These are phyloP conservation scores for Cephus nigrinus DNA, from an alignment of 2,888 invertebrate genomes.

Conservation along the genomic window DNA sequence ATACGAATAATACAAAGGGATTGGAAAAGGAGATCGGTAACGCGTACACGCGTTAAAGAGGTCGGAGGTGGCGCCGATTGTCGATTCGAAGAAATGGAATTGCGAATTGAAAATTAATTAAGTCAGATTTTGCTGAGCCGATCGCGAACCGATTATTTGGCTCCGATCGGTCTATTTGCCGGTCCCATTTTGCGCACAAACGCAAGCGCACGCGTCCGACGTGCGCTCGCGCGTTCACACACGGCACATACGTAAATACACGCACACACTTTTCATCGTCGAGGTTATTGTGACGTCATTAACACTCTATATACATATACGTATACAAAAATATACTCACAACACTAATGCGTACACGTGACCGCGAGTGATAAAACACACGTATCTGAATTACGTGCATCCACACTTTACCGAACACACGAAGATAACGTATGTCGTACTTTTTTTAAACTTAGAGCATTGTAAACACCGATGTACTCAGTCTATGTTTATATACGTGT, in stretches of 20 bases:
- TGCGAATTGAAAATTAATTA: conserved; percentile 1
- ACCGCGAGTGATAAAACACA: background rate
- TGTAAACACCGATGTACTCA: conserved; percentile 63
- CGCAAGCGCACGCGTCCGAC: background rate
- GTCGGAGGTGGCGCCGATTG: background rate
- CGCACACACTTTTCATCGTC: background rate
- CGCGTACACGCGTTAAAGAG: background rate
- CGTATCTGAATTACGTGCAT: background rate
- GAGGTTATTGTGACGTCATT: background rate
- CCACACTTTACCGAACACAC: background rate
- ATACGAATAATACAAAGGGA: background rate
- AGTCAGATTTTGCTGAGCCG: background rate
- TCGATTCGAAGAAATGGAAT: background rate
- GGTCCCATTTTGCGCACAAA: background rate
- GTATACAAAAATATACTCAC: background rate
- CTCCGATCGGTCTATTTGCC: background rate
- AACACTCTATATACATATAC: background rate
- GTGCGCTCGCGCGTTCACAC: conserved; percentile 5
- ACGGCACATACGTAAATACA: background rate
- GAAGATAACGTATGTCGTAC: conserved; percentile 36
- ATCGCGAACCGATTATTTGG: background rate
- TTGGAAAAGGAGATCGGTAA: background rate
- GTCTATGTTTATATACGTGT: conserved; percentile 66
- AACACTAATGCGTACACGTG: background rate
- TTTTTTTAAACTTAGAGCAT: conserved; percentile 49